Evolutionary conservation across 2,888 invertebrate genomes (phyloP).

Genomic region (Syrphus vitripennis): DNA sequence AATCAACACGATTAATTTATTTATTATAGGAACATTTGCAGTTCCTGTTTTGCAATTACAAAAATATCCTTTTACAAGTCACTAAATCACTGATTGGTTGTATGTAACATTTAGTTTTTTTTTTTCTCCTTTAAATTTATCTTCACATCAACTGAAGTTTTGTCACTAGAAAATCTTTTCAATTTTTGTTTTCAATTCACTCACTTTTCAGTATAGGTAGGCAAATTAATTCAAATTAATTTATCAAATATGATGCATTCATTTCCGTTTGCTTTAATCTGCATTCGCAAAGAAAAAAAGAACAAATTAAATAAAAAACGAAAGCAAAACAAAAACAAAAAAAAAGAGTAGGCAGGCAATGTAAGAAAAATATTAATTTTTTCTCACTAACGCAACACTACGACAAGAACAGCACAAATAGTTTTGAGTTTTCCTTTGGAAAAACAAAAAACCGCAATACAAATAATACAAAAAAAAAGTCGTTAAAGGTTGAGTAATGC

Average conservation of each 20-base stretch:
- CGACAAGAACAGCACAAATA: conserved; percentile 15
- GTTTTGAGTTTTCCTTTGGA: conserved; percentile 17
- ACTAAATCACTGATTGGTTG: not conserved
- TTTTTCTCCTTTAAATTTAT: not conserved
- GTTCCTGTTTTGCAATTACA: not conserved
- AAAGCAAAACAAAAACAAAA: not conserved
- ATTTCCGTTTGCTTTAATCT: conserved; percentile 57
- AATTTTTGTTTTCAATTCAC: conserved; percentile 7
- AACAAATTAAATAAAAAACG: conserved; percentile 30
- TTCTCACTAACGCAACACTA: conserved; percentile 13
- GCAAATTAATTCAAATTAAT: conserved; percentile 69
- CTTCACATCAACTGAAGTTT: conserved; percentile 1
- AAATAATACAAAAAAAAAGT: conserved; percentile 19
- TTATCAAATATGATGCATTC: conserved; percentile 62
- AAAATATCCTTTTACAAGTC: not conserved
- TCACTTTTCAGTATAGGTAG: conserved; percentile 38
- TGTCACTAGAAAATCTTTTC: not conserved
- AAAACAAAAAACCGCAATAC: conserved; percentile 11
- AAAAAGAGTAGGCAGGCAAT: not conserved
- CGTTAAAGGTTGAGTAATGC: conserved; percentile 52
- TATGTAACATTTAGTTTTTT: not conserved
- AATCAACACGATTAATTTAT: not conserved
- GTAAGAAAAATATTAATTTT: conserved; percentile 1
- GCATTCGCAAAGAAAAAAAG: conserved; percentile 42
- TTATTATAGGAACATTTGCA: not conserved